Evolutionary conservation across 2,888 invertebrate species (phyloP), one percentile per base, ranked within the genome.

Genomic region (Caenorhabditis uteleia): DNA sequence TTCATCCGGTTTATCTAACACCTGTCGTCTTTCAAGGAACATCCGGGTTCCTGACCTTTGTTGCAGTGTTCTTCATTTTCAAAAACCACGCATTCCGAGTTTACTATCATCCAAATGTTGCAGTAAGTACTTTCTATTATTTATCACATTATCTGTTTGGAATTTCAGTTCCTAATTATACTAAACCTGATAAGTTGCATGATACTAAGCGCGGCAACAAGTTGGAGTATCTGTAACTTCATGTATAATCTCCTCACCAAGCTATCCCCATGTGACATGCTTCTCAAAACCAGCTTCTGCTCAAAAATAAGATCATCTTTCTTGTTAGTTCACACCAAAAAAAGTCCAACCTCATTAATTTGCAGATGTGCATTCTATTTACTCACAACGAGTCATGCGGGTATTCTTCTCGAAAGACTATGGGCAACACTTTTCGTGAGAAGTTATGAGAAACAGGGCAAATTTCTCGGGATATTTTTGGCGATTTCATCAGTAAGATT

Each of bases 41-140:
- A 4, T 49, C 60, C 3, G 60, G 53, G 6, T 60, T 34, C 2
- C 14, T 60, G 27, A 55, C 61, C 1, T 61, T 61, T 16, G 51
- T 47, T 5, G 23, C 56, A 29, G 20, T 61, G 14, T 29, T 45
- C 18, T 25, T 56, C 12, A 47, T 61, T 43, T 18, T 50, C 18
- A 61, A 56, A 27, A 61, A 56, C 23, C 56, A 51, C 26, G 56
- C 50, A 0, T 56, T 56, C 43, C 51, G 48, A 20, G 51, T 61
- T 10, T 61, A 61, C 20, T 61, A 56, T 44, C 61, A 61, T 39
- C 50, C 56, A 29, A 61, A 61, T 40, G 31, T 56, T 0, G 47
- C 46, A 43, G 61, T 61, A 23, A 47, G 50, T 55, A n/a, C n/a
- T n/a, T n/a, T 58, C 6, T 58, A 58, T 27, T 47, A 46, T 16